Conservation (phyloP, 2,113 vertebrate species). For the Siniperca chuatsi region DNA sequence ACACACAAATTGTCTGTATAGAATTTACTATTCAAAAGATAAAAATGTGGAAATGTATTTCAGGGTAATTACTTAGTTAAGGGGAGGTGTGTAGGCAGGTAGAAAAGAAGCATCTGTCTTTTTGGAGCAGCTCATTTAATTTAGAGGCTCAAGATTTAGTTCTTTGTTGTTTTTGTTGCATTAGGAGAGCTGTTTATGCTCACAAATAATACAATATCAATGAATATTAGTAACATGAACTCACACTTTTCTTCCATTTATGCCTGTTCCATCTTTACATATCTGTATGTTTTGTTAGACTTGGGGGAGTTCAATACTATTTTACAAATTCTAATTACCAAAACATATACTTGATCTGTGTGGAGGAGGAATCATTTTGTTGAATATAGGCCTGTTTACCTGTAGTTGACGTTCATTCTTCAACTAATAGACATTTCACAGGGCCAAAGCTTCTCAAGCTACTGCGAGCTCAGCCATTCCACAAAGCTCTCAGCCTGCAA, state of each 20-base stretch:
- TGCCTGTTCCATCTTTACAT: not conserved
- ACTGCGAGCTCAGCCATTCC: not conserved
- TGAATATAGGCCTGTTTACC: not conserved
- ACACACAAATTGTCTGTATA: not conserved
- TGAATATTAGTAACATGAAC: not conserved
- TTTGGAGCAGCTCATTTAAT: not conserved
- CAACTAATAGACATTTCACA: slow-evolving; percentile 1
- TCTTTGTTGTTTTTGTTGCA: not conserved
- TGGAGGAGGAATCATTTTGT: not conserved
- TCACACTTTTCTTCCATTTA: not conserved
- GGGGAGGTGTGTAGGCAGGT: not conserved
- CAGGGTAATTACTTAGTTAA: not conserved
- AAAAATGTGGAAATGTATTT: too few relatives aligned
- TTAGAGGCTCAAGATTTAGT: not conserved
- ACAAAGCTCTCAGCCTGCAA: not conserved
- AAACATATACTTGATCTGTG: not conserved
- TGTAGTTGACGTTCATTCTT: not conserved
- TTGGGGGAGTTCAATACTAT: not conserved
- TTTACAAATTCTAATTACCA: not conserved
- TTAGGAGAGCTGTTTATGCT: too few relatives aligned
- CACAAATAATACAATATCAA: not conserved
- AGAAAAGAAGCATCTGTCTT: not conserved
- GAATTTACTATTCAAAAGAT: not conserved
- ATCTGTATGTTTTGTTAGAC: not conserved
- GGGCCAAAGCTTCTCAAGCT: slow-evolving; percentile 1